These are phyloP conservation scores for Chrysaora quinquecirrha DNA, from an alignment of 30 jellyfish, hydroid and myxozoan species.

Conservation along the genomic window DNA sequence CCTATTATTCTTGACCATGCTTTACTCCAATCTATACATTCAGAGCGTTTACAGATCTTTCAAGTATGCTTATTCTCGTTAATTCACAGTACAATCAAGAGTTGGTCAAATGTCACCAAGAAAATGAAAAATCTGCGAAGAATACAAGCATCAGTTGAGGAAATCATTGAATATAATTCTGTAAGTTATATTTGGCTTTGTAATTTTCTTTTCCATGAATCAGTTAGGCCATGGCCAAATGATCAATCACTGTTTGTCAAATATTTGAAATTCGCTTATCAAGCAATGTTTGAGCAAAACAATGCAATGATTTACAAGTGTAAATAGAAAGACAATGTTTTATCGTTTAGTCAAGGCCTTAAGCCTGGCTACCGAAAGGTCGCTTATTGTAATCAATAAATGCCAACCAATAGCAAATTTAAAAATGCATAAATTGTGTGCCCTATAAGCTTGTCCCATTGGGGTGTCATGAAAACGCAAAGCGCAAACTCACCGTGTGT, in stretches of 20 bases:
- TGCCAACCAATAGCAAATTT: too few species aligned
- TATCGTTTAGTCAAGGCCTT: background rate
- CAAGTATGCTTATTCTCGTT: too few species aligned
- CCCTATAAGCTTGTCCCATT: too few species aligned
- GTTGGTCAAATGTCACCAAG: slow-evolving; percentile 19
- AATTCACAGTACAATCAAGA: slow-evolving; percentile 9
- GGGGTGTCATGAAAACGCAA: too few species aligned
- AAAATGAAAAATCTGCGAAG: slow-evolving; percentile 13
- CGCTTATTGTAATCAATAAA: background rate
- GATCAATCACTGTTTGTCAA: too few species aligned
- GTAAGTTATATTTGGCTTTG: background rate
- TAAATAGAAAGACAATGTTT: background rate
- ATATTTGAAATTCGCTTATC: background rate
- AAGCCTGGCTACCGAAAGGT: background rate
- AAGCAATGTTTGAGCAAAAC: too few species aligned
- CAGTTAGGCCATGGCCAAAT: background rate
- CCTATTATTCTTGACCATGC: too few species aligned
- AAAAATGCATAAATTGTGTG: too few species aligned
- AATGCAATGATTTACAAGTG: too few species aligned
- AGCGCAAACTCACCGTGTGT: too few species aligned
- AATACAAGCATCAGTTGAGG: slow-evolving; percentile 11
- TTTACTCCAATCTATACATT: too few species aligned
- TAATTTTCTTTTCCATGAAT: background rate
- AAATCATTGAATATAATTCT: slow-evolving; percentile 11
- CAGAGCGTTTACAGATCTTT: too few species aligned